Base-by-base conservation (phyloP, 2,888 invertebrate genomes). In the Corythucha ciliata region DNA sequence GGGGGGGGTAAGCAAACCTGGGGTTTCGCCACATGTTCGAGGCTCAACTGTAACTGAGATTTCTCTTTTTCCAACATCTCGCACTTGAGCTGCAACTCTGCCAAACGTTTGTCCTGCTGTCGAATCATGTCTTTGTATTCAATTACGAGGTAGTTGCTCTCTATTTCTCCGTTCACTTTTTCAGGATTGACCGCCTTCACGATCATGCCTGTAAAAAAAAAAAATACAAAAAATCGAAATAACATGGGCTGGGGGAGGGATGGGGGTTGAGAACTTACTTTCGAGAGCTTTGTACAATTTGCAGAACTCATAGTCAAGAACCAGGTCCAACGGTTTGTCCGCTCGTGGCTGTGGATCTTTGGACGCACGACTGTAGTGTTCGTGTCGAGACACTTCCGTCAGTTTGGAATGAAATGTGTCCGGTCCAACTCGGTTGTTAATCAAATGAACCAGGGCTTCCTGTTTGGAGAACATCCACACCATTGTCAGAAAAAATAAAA, bases 221-320 rank as follows among this genome's bases (percentile, higher is more conserved):
- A 46, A 44, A 49, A 36, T 16, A 8, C 8, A 36, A 36, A 10
- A 10, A n/a, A 16, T 8, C 36, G 36, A 36, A 36, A 10, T 29
- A 8, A 36, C 8, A 36, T n/a, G 8, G 36, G 36, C 7, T 36
- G 10, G 14, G 14, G 14, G 7, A 12, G 7, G 33, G 33, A 52
- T 51, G 14, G 36, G 18, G 24, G 10, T 21, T 20, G 27, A 33
- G 25, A 48, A 39, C 36, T 29, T 62, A 80, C 81, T 73, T 71
- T 88, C 88, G 26, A 86, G 68, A 1, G 76, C 77, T 69, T 92
- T 96, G 67, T 91, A 89, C 22, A 96, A 72, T 64, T 82, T 80
- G 64, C 94, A 93, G 72, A 96, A 98, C 70, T 94, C 91, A 67
- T 88, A 90, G 69, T 98, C 97, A 34, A 98, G 75, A 48, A 94